Evolutionary conservation across 2,797 vertebrate species (phyloP).

Genomic region (Rhinogobio ventralis): DNA sequence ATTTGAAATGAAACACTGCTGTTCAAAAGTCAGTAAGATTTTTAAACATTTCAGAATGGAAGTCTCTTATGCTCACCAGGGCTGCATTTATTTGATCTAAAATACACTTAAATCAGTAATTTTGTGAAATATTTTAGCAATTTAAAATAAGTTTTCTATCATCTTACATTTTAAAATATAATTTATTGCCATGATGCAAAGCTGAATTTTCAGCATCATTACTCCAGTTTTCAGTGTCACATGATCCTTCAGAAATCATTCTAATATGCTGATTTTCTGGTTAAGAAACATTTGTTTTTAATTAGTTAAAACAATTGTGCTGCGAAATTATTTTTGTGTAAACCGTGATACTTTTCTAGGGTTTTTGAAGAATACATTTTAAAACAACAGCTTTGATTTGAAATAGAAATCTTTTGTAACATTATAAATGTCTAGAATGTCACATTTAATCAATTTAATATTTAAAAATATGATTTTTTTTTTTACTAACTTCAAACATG

Average conservation of each 20-base stretch:
- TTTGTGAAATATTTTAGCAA: too few species aligned
- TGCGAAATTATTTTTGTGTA: not conserved
- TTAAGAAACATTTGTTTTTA: not conserved
- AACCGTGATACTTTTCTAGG: not conserved
- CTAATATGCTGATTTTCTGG: not conserved
- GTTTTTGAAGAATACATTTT: too few species aligned
- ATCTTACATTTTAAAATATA: not conserved
- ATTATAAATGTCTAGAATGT: not conserved
- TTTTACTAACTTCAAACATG: too few species aligned
- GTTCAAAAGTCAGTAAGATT: too few species aligned
- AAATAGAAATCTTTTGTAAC: too few species aligned
- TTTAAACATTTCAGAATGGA: too few species aligned
- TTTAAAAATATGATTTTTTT: too few species aligned
- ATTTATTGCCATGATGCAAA: not conserved
- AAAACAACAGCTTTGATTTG: not conserved
- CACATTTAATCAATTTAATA: not conserved
- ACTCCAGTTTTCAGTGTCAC: not conserved
- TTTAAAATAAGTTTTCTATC: too few species aligned
- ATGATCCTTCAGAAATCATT: not conserved
- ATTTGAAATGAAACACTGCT: too few species aligned
- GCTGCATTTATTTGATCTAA: too few species aligned
- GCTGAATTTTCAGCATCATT: not conserved
- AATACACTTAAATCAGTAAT: too few species aligned
- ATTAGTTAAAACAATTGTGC: not conserved
- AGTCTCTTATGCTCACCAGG: too few species aligned